Conservation (phyloP, 2,797 vertebrate genomes). For the Astyanax mexicanus region DNA sequence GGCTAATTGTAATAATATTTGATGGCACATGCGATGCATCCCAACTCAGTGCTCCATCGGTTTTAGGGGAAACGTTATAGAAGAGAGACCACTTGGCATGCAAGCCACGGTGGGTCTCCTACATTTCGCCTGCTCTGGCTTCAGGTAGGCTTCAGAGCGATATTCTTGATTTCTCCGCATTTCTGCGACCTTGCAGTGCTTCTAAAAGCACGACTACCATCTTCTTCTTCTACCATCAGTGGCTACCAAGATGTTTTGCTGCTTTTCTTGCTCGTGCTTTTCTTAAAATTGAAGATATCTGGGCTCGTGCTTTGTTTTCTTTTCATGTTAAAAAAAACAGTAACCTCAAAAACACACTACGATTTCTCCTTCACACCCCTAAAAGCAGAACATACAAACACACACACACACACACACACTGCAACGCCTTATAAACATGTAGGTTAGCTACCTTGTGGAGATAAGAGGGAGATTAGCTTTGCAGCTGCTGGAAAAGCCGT, state of each 20-base stretch:
- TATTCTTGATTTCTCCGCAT: no score
- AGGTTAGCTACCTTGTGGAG: slow-evolving; percentile 82
- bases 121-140: slow-evolving; percentile 1
- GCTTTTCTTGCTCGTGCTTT: not conserved
- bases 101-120: slow-evolving; percentile 22
- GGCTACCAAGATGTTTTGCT: not conserved
- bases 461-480: slow-evolving; percentile 58
- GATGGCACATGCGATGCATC: not conserved
- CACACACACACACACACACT: no score
- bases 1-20: not conserved
- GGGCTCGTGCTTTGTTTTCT: not conserved
- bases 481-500: slow-evolving; percentile 56
- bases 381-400: not conserved
- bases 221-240: no score
- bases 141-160: no score
- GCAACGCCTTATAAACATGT: slow-evolving; percentile 59
- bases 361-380: no score
- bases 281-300: not conserved
- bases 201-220: slow-evolving; percentile 2
- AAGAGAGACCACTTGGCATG: slow-evolving; percentile 28
- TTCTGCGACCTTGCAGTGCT: slow-evolving; percentile 52
- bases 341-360: no score
- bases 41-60: not conserved
- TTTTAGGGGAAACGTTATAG: not conserved
- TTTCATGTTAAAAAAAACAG: no score